phyloP scores from a whole-genome alignment of 1,140 invertebrate genomes.

The Calephelis virginiensis region DNA sequence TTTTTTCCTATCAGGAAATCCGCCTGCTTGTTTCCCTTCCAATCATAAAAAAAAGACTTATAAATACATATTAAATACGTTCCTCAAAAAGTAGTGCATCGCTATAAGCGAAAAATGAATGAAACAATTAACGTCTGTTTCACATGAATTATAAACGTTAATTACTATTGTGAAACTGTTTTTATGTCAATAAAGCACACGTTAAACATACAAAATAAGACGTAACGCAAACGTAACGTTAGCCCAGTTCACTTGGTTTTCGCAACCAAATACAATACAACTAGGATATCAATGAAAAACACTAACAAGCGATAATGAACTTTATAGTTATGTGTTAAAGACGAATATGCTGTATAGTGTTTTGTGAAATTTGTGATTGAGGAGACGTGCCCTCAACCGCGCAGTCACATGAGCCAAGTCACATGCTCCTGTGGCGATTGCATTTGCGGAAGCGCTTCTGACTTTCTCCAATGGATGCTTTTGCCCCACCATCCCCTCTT shows the following conservation, averaged over 20 bases:
- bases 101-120: background rate
- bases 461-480: conserved; percentile 53
- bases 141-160: conserved; percentile 35
- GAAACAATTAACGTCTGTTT: conserved; percentile 1
- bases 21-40: no score
- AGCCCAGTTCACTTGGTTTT: conserved; percentile 52
- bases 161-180: conserved; percentile 48
- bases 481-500: conserved; percentile 26
- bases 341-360: conserved; percentile 5
- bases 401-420: conserved; percentile 52
- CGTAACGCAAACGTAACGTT: conserved; percentile 47
- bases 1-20: no score
- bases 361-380: conserved; percentile 26
- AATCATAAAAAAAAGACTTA: background rate
- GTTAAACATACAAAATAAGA: conserved; percentile 49
- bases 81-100: no score
- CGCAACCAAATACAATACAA: conserved; percentile 29
- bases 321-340: conserved; percentile 13
- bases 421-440: conserved; percentile 46
- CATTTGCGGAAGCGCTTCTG: conserved; percentile 43
- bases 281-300: conserved; percentile 1
- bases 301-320: conserved; percentile 7
- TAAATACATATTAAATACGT: background rate
- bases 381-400: conserved; percentile 35
- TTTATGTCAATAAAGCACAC: conserved; percentile 52